These are phyloP conservation scores for Dicrostonyx torquatus DNA, from an alignment of 2,797 vertebrate genomes.

Conservation along the genomic window DNA sequence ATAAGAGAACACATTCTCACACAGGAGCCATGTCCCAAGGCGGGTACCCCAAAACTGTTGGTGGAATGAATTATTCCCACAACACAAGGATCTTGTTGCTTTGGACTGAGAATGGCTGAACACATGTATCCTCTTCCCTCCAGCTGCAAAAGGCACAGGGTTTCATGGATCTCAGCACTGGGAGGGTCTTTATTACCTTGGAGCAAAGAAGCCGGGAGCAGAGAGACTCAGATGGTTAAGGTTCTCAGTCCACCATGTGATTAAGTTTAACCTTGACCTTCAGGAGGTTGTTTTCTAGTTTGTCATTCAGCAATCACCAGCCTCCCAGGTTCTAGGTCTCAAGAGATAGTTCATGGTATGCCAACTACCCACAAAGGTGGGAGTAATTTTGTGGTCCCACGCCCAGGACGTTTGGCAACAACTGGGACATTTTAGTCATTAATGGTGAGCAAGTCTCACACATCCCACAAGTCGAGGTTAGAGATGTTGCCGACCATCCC, in stretches of 20 bases:
- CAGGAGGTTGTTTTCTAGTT: neutral
- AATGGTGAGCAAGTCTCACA: neutral
- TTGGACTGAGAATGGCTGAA: neutral
- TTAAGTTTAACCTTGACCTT: neutral
- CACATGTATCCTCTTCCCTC: neutral
- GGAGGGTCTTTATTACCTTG: neutral
- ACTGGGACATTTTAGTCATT: neutral
- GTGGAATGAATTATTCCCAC: too few relatives aligned
- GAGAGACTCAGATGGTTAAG: neutral
- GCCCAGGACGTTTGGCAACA: neutral
- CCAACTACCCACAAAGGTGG: accelerated
- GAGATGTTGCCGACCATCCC: neutral
- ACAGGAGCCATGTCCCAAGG: too few relatives aligned
- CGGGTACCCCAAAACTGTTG: too few relatives aligned
- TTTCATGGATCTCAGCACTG: neutral
- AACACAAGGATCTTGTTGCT: neutral
- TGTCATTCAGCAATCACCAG: neutral
- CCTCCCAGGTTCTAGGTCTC: neutral
- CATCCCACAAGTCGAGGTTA: neutral
- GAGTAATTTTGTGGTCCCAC: too few relatives aligned
- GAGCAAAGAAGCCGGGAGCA: neutral
- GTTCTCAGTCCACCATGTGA: neutral
- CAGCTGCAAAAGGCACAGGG: neutral
- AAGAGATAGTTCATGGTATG: accelerated
- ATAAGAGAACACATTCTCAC: too few relatives aligned